phyloP scores from a whole-genome alignment of 2,888 invertebrate species.

The Leptopilina syphax region DNA sequence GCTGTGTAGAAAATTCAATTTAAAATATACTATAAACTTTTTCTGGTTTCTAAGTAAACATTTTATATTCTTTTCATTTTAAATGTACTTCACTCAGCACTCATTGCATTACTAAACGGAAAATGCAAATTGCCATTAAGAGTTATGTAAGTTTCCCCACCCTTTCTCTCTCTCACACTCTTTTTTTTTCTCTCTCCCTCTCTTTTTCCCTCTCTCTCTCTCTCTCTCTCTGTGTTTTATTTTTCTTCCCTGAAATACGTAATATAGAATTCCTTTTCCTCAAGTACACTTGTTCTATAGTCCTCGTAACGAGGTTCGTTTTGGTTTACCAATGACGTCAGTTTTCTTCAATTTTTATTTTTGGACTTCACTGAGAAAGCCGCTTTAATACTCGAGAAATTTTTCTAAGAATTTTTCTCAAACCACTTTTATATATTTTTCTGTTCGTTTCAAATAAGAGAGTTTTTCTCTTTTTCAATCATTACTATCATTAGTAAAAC shows the following conservation, averaged over 20 bases:
- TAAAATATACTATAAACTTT: neutral
- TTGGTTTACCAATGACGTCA: conserved; percentile 14
- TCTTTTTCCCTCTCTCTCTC: neutral
- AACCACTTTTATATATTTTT: neutral
- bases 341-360: conserved; percentile 11
- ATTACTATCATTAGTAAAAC: conserved; percentile 15
- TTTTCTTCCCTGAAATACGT: conserved; percentile 25
- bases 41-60: no score
- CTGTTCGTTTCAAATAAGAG: conserved; percentile 6
- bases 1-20: neutral
- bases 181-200: no score
- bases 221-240: neutral
- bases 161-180: neutral
- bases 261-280: conserved; percentile 1
- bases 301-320: conserved; percentile 5
- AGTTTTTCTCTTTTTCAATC: neutral
- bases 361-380: neutral
- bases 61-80: neutral
- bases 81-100: neutral
- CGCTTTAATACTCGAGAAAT: neutral
- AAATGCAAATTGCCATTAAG: neutral
- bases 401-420: conserved; percentile 7
- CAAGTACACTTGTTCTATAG: conserved; percentile 17
- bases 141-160: neutral
- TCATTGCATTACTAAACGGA: conserved; percentile 1